Percentiles rank a stretch among this genome's conserved stretches.
phyloP scores from a whole-genome alignment of 1,140 invertebrate species.

The Temnothorax nylanderi region DNA sequence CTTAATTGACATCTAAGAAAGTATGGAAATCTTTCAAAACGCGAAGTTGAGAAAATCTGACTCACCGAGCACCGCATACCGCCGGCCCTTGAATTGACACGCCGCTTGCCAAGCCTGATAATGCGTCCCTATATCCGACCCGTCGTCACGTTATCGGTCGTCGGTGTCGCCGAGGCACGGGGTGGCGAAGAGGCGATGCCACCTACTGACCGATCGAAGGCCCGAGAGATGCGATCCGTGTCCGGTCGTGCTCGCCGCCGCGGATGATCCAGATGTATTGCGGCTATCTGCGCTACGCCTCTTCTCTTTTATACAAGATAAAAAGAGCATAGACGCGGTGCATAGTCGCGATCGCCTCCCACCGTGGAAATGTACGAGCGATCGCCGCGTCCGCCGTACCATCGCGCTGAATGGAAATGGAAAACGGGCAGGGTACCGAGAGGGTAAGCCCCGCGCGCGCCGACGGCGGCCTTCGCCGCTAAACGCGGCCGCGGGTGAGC shows the following conservation, averaged over 20 bases:
- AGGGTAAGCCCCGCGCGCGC: not conserved
- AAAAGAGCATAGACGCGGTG: slow-evolving; percentile 74
- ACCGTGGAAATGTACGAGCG: slow-evolving; percentile 49
- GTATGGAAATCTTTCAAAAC: not conserved
- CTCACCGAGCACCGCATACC: slow-evolving; percentile 76
- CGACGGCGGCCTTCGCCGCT: not conserved
- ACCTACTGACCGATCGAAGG: slow-evolving; percentile 14
- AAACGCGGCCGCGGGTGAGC: slow-evolving; percentile 12
- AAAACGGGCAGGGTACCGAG: slow-evolving; percentile 34
- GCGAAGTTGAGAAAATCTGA: slow-evolving; percentile 11
- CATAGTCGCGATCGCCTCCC: slow-evolving; percentile 53
- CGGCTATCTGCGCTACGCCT: slow-evolving; percentile 65
- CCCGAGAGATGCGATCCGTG: slow-evolving; percentile 6
- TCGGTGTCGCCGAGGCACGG: not conserved
- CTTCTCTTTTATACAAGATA: slow-evolving; percentile 80
- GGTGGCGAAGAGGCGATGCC: not conserved
- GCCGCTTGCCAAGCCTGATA: not conserved
- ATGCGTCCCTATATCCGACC: not conserved
- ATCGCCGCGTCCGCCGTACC: slow-evolving; percentile 24
- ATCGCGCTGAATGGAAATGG: slow-evolving; percentile 47
- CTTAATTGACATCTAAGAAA: not conserved
- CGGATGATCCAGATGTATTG: slow-evolving; percentile 76
- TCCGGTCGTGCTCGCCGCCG: slow-evolving; percentile 11
- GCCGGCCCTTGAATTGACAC: not conserved
- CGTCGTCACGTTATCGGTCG: not conserved